These are phyloP conservation scores for Chlorodrepanis virens DNA, from an alignment of 2,113 vertebrate genomes.

Conservation along the genomic window DNA sequence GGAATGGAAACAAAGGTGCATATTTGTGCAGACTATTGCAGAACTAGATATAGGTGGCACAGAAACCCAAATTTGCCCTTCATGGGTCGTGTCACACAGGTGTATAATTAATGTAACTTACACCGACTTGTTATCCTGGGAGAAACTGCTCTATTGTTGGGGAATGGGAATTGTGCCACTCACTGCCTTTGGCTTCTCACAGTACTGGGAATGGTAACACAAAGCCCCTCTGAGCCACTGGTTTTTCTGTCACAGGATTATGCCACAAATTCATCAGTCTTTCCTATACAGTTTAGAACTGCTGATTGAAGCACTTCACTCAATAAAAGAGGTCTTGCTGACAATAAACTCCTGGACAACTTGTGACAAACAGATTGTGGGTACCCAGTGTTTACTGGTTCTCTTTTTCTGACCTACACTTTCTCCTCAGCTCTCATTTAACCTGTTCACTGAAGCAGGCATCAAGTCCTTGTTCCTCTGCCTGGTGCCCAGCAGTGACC, in stretches of 20 bases:
- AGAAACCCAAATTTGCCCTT: not conserved
- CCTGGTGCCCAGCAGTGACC: not conserved
- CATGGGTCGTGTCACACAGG: not conserved
- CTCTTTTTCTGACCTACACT: not conserved
- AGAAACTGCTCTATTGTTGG: constrained; percentile 13
- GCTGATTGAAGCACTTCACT: accelerated
- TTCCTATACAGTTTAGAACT: not conserved
- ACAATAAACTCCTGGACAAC: not conserved
- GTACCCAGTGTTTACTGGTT: not conserved
- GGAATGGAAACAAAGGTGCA: not conserved
- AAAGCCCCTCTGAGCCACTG: not conserved
- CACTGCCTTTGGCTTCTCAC: not conserved
- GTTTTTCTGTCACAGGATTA: not conserved
- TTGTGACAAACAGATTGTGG: not conserved
- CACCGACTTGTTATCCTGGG: not conserved
- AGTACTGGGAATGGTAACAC: not conserved
- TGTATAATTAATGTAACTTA: constrained; percentile 32
- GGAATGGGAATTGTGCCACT: constrained; percentile 29
- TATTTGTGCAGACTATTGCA: not conserved
- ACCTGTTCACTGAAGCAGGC: not conserved
- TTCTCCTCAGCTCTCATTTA: not conserved
- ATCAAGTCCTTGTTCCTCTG: not conserved
- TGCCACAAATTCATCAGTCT: not conserved
- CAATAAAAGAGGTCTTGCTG: not conserved
- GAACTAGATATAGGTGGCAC: not conserved